phyloP scores from a whole-genome alignment of 1,140 invertebrate species.

The Zaprionus inermis region DNA sequence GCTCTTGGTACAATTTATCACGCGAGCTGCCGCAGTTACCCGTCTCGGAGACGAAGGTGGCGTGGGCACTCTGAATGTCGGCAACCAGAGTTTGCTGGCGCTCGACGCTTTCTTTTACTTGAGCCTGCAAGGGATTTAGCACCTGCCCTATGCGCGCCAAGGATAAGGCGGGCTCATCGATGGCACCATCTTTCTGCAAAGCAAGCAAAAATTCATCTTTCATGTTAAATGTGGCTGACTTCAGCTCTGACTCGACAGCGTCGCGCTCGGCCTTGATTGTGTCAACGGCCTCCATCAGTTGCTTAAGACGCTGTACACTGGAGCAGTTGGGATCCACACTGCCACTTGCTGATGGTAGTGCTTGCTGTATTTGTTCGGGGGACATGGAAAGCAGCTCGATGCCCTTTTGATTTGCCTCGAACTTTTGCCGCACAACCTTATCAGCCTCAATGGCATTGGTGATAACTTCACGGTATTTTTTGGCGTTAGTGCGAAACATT shows the following conservation, averaged over 20 bases:
- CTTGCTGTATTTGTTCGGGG: conserved; percentile 87
- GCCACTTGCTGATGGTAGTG: conserved; percentile 87
- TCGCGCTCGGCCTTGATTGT: conserved; percentile 95
- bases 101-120: conserved; percentile 90
- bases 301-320: conserved; percentile 88
- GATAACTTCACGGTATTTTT: conserved; percentile 96
- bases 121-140: conserved; percentile 93
- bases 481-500: conserved; percentile 92
- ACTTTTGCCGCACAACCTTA: conserved; percentile 94
- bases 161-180: conserved; percentile 94
- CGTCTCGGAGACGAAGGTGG: conserved; percentile 90
- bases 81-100: conserved; percentile 92
- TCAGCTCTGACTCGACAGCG: conserved; percentile 94
- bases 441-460: conserved; percentile 93
- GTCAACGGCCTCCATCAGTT: conserved; percentile 94
- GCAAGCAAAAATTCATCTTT: conserved; percentile 92
- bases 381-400: conserved; percentile 93
- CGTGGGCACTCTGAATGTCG: conserved; percentile 91
- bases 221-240: conserved; percentile 93
- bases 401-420: conserved; percentile 90
- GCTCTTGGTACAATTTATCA: conserved; percentile 92
- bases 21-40: conserved; percentile 88
- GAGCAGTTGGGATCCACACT: conserved; percentile 86
- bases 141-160: conserved; percentile 90
- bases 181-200: conserved; percentile 92